phyloP scores from a whole-genome alignment of 2,888 invertebrate species.

The Catocala sponsa region DNA sequence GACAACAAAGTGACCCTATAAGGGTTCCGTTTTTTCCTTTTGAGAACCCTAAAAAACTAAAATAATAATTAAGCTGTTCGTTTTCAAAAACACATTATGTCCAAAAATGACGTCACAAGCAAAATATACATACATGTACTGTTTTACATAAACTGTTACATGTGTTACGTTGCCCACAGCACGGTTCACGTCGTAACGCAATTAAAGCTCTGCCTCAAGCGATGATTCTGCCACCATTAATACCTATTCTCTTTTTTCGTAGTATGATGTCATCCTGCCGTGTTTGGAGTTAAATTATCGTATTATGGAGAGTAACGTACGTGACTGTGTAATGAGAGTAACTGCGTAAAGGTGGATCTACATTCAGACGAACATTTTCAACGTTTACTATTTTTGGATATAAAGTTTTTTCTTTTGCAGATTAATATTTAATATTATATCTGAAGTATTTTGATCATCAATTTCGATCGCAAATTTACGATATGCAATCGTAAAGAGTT shows the following conservation, averaged over 20 bases:
- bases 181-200: constrained; percentile 5
- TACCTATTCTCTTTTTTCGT: constrained; percentile 38
- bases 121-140: background rate
- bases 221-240: constrained; percentile 37
- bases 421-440: too few relatives aligned
- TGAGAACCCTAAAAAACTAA: too few relatives aligned
- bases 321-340: constrained; percentile 52
- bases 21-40: too few relatives aligned
- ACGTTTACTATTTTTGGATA: too few relatives aligned
- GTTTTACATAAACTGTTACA: constrained; percentile 6
- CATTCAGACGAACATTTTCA: background rate
- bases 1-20: too few relatives aligned
- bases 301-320: constrained; percentile 49
- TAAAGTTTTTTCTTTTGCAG: too few relatives aligned
- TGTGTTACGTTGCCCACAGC: constrained; percentile 17
- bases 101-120: background rate
- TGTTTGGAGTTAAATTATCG: constrained; percentile 52
- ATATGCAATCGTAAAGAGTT: too few relatives aligned
- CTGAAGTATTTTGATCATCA: too few relatives aligned
- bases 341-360: constrained; percentile 23
- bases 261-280: constrained; percentile 57
- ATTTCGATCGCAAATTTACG: too few relatives aligned
- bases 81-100: too few relatives aligned
- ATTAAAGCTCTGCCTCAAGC: constrained; percentile 34
- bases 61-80: too few relatives aligned